Evolutionary conservation across 2,888 invertebrate genomes (phyloP), one percentile per base, ranked within the genome.

Genomic region (Bhutanitis thaidina): DNA sequence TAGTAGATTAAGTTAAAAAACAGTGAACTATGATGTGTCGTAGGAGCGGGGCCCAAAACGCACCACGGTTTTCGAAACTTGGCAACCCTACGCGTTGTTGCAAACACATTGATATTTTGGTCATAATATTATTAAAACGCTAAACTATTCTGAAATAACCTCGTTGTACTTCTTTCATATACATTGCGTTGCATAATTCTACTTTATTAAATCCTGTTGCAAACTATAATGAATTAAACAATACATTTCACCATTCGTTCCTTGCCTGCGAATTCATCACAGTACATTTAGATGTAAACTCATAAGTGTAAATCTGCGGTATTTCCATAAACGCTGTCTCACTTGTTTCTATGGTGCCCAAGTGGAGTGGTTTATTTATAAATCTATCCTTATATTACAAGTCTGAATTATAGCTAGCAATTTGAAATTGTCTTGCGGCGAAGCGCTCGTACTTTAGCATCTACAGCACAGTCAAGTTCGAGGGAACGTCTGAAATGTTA

Each of bases 341-440:
- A 62, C 63, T 64, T 64, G 61, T 62, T 43, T 48, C 52, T 59
- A 58, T 62, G 61, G 62, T 56, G 54, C 45, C 54, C 55, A 56
- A 58, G 53, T 45, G 45, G 50, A 51, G 45, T 51, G 59, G 61
- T 67, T 67, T 68, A 68, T 69, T 69, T 71, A 69, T 69, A 69
- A 63, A 66, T 61, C 56, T 60, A 69, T 67, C 68, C 64, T 65
- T 64, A 64, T 61, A 69, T 65, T 68, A 66, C 65, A 55, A 50
- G 43, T 56, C 60, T 69, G 67, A 73, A 65, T 70, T 73, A 73
- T 73, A 59, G 59, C 62, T 53, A 49, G 67, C 69, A 65, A 71
- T 71, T 70, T 67, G 65, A 68, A 65, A 64, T 64, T 71, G 71
- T 69, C 73, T 71, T 64, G 68, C 64, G 69, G 67, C 69, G 62